Conservation (phyloP, 2,113 vertebrate species). For the Ellobius talpinus region DNA sequence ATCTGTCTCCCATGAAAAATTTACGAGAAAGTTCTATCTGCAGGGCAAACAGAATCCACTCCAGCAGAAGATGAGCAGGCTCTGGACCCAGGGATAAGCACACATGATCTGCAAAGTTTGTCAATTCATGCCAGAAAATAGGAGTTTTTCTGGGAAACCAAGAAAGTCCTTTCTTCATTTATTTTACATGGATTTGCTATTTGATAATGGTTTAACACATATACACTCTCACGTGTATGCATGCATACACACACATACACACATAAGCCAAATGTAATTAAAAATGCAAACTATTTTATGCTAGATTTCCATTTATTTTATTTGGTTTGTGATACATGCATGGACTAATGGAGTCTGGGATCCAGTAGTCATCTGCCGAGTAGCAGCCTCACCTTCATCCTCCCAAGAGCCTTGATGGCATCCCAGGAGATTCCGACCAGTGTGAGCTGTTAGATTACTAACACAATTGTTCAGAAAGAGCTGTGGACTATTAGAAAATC, state of each 20-base stretch:
- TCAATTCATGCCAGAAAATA: neutral
- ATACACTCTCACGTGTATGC: neutral
- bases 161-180: neutral
- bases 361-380: neutral
- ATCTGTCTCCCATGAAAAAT: neutral
- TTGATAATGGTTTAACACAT: neutral
- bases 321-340: neutral
- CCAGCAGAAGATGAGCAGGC: neutral
- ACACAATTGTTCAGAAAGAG: neutral
- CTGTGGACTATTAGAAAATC: neutral
- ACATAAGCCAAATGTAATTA: neutral
- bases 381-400: no score
- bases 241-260: neutral
- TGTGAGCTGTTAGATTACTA: neutral
- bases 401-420: neutral
- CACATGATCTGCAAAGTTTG: neutral
- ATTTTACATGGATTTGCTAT: neutral
- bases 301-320: neutral
- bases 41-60: neutral
- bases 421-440: neutral
- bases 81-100: neutral
- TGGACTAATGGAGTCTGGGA: neutral
- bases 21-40: neutral
- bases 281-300: neutral
- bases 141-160: neutral